Evolutionary conservation across 2,113 vertebrate species (phyloP).

Genomic region (Limanda limanda): DNA sequence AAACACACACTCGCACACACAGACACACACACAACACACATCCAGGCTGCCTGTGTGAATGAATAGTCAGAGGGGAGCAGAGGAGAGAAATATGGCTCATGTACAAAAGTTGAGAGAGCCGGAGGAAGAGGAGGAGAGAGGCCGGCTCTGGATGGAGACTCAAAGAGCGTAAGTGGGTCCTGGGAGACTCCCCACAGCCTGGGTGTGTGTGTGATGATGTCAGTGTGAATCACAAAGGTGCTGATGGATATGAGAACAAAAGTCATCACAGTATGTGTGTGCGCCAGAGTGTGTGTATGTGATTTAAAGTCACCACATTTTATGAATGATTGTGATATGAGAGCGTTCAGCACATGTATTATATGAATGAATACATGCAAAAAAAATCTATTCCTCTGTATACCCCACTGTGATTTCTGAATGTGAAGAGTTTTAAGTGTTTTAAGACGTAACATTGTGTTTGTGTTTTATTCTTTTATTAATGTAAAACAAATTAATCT

Average conservation of each 20-base stretch:
- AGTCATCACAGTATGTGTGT: slow-evolving; percentile 14
- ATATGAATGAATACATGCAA: not conserved
- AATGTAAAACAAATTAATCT: no score
- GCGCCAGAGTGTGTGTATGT: not conserved
- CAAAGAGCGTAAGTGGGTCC: slow-evolving; percentile 39
- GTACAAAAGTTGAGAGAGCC: slow-evolving; percentile 10
- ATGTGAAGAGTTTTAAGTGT: no score
- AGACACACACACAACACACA: slow-evolving; percentile 17
- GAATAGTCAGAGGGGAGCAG: slow-evolving; percentile 44
- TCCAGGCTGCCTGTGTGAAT: slow-evolving; percentile 50
- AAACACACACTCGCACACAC: slow-evolving; percentile 52
- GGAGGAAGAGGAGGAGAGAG: slow-evolving; percentile 20
- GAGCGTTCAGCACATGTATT: not conserved
- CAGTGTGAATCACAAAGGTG: slow-evolving; percentile 66
- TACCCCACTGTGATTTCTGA: no score
- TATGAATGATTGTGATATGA: slow-evolving; percentile 60
- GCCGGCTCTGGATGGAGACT: slow-evolving; percentile 19
- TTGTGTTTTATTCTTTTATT: no score
- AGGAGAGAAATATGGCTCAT: slow-evolving; percentile 21
- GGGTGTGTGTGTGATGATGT: slow-evolving; percentile 68
- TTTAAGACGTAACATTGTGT: no score
- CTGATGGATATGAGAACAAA: slow-evolving; percentile 55
- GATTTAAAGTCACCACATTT: slow-evolving; percentile 17
- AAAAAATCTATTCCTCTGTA: not conserved
- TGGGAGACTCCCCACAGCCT: slow-evolving; percentile 42